phyloP scores from a whole-genome alignment of 2,797 vertebrate genomes.

The Molossus alvarezi region DNA sequence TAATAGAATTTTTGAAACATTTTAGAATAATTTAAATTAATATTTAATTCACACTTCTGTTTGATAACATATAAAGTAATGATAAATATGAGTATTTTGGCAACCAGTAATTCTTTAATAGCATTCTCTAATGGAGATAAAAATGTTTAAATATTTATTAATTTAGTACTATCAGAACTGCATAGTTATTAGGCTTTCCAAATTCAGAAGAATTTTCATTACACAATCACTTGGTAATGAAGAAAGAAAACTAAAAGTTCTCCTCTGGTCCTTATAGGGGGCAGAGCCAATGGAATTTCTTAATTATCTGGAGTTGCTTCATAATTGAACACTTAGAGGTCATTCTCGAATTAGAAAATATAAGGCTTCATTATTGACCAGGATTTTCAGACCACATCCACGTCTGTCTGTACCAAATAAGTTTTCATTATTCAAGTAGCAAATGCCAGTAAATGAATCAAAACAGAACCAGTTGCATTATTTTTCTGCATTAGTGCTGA shows the following conservation, averaged over 20 bases:
- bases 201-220: constrained; percentile 80
- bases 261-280: constrained; percentile 16
- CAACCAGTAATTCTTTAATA: constrained; percentile 83
- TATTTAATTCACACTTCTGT: constrained; percentile 85
- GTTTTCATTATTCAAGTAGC: constrained; percentile 85
- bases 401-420: constrained; percentile 81
- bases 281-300: constrained; percentile 80
- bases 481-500: constrained; percentile 82
- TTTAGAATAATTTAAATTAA: constrained; percentile 87
- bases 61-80: constrained; percentile 84
- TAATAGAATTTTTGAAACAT: constrained; percentile 86
- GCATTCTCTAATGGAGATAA: constrained; percentile 82
- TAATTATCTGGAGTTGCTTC: constrained; percentile 82
- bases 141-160: constrained; percentile 87
- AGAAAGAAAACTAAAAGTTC: constrained; percentile 66
- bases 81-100: constrained; percentile 83
- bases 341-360: constrained; percentile 84
- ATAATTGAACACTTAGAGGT: constrained; percentile 80
- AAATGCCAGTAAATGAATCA: constrained; percentile 85
- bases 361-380: constrained; percentile 83
- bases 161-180: constrained; percentile 80
- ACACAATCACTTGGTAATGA: constrained; percentile 66
- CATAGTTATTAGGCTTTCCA: constrained; percentile 83
- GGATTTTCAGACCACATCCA: constrained; percentile 73
- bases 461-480: constrained; percentile 81